Conservation (phyloP, 2,113 vertebrate genomes). For the Laterallus jamaicensis region DNA sequence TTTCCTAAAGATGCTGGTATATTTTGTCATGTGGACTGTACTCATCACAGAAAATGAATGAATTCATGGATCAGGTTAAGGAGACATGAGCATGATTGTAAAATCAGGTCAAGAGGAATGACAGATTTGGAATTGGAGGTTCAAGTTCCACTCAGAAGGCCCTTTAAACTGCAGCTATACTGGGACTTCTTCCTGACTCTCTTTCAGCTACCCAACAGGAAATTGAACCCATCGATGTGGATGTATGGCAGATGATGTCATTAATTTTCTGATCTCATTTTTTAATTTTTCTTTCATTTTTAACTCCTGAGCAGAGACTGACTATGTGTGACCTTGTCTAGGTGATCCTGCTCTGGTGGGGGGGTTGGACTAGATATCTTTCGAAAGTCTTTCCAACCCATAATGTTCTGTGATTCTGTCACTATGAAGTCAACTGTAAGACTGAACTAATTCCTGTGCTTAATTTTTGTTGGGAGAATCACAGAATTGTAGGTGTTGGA, state of each 20-base stretch:
- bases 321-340: not conserved
- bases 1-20: not conserved
- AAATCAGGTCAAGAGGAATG: not conserved
- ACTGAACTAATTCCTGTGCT: not conserved
- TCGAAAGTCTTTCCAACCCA: no score
- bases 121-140: not conserved
- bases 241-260: not conserved
- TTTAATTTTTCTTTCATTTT: not conserved
- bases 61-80: not conserved
- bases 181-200: not conserved
- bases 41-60: not conserved
- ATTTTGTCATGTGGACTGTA: not conserved
- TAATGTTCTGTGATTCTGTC: no score
- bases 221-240: not conserved
- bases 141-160: not conserved
- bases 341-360: no score
- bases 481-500: no score
- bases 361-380: no score
- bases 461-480: not conserved
- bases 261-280: not conserved
- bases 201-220: not conserved
- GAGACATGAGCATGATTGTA: not conserved
- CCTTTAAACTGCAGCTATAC: not conserved
- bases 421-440: slow-evolving; percentile 27
- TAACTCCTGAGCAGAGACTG: not conserved